Percentiles rank a stretch among this genome's conserved stretches.
Conservation (phyloP, 2,797 vertebrate species). For the Pangasius larnaudii region DNA sequence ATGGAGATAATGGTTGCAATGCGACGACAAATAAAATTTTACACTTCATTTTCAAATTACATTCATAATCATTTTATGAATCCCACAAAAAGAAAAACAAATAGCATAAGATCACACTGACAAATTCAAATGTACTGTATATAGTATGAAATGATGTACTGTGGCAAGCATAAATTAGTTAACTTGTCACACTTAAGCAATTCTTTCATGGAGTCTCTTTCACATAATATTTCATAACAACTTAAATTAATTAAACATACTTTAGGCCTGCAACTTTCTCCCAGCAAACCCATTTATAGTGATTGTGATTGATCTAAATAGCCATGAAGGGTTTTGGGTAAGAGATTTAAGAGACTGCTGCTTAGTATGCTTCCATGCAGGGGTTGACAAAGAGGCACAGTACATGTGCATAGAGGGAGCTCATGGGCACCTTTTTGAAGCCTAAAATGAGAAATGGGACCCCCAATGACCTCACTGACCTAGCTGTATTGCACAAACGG, state of each 20-base stretch:
- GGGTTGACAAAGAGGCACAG: not conserved
- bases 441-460: conserved; percentile 10
- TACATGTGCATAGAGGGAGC: not conserved
- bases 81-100: not conserved
- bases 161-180: conserved; percentile 2
- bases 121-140: not conserved
- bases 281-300: not conserved
- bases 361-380: not conserved
- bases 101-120: not conserved
- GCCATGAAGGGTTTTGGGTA: not conserved
- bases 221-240: conserved; percentile 11
- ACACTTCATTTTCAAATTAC: conserved; percentile 18
- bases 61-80: conserved; percentile 2
- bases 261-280: not conserved
- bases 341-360: not conserved
- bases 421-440: conserved; percentile 3
- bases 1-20: conserved; percentile 7
- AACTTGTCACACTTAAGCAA: not conserved
- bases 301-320: not conserved
- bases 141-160: not conserved
- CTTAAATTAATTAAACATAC: not conserved
- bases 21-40: conserved; percentile 4
- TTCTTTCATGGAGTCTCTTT: not conserved
- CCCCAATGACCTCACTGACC: not conserved
- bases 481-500: not conserved